These are phyloP conservation scores for Galemys pyrenaicus DNA, from an alignment of 2,113 vertebrate genomes.

Conservation along the genomic window DNA sequence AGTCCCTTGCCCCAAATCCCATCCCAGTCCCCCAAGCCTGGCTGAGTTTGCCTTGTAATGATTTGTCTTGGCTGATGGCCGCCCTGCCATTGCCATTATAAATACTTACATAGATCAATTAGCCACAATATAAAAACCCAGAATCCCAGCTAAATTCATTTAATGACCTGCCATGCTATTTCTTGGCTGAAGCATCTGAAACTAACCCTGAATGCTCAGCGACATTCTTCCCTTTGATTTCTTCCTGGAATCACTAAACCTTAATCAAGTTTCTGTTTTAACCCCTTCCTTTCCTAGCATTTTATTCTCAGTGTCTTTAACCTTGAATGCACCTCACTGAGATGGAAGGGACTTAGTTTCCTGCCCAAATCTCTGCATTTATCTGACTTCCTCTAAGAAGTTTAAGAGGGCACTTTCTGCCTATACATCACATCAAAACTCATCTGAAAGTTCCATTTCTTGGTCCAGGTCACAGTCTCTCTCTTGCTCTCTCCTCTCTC, in stretches of 20 bases:
- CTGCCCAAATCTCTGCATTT: neutral
- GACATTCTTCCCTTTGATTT: conserved; percentile 76
- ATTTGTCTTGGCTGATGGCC: conserved; percentile 73
- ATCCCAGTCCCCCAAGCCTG: conserved; percentile 55
- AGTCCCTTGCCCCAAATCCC: neutral
- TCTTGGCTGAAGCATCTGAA: conserved; percentile 74
- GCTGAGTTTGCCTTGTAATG: conserved; percentile 74
- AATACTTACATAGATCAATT: conserved; percentile 81
- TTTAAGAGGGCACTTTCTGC: neutral
- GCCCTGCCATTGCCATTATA: conserved; percentile 70
- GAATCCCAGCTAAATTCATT: conserved; percentile 71
- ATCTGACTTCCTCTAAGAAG: neutral
- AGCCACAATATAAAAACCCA: conserved; percentile 65
- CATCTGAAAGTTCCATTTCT: neutral
- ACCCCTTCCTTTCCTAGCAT: conserved; percentile 68
- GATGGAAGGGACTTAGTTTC: neutral
- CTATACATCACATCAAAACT: neutral
- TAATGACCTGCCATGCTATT: conserved; percentile 66
- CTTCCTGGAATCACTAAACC: conserved; percentile 70
- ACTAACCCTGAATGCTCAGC: conserved; percentile 58
- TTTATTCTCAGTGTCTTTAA: conserved; percentile 57
- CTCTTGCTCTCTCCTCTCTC: neutral
- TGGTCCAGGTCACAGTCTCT: neutral
- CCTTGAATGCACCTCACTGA: neutral
- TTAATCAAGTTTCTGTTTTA: conserved; percentile 64